phyloP scores from a whole-genome alignment of 2,888 invertebrate species.

The Entomobrya proxima region DNA sequence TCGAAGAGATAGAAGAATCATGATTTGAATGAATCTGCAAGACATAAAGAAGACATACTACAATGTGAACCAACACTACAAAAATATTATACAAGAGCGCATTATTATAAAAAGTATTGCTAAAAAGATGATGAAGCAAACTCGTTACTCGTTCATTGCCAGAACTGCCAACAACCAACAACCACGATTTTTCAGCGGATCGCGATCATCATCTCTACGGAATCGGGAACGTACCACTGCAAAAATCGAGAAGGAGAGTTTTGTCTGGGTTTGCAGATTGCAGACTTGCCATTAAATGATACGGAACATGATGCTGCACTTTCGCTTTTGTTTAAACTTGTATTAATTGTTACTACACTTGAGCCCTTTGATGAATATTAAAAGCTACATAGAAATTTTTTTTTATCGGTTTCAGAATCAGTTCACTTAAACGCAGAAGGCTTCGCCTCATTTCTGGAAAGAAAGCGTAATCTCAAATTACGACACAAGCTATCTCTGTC shows the following conservation, averaged over 20 bases:
- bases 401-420: no score
- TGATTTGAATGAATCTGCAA: constrained; percentile 21
- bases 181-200: constrained; percentile 40
- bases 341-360: no score
- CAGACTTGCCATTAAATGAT: neutral
- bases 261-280: neutral
- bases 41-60: neutral
- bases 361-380: no score
- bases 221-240: neutral
- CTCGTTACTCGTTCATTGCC: constrained; percentile 58
- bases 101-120: constrained; percentile 12
- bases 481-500: no score
- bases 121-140: constrained; percentile 32
- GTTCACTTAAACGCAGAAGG: no score
- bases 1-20: neutral
- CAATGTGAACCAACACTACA: neutral
- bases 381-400: no score
- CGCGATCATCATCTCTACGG: constrained; percentile 9
- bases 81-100: neutral
- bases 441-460: no score
- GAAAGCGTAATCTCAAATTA: no score
- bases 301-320: no score
- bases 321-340: no score
- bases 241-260: constrained; percentile 6
- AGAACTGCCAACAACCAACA: constrained; percentile 34